A percentile compares a stretch with the other conserved stretches of the same genome.
These are phyloP conservation scores for Hippopotamyrus pictus DNA, from an alignment of 2,797 vertebrate species.

Conservation along the genomic window DNA sequence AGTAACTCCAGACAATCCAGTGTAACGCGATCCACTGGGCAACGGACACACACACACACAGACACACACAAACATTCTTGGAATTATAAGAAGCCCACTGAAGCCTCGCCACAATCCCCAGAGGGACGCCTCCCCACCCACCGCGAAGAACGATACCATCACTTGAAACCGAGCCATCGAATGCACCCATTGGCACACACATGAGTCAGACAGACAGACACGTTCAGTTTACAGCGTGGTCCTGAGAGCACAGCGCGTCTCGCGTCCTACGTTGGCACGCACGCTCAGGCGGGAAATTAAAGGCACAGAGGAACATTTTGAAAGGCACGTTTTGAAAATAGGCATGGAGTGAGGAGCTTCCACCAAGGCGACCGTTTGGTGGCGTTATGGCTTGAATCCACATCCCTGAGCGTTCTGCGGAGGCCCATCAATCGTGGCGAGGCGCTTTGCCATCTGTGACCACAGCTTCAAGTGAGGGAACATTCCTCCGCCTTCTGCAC, in stretches of 20 bases:
- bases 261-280: not conserved
- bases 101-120: slow-evolving; percentile 7
- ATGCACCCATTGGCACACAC: not conserved
- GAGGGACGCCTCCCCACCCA: not conserved
- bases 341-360: not conserved
- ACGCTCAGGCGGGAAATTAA: not conserved
- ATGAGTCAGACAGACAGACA: not conserved
- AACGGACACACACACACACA: not conserved
- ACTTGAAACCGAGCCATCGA: slow-evolving; percentile 6
- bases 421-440: not conserved
- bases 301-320: not conserved
- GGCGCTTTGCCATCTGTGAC: not conserved
- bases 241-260: not conserved
- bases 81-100: not conserved
- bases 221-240: not conserved
- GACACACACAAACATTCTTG: not conserved
- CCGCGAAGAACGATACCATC: slow-evolving; percentile 24
- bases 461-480: slow-evolving; percentile 4
- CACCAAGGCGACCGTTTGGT: not conserved
- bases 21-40: not conserved
- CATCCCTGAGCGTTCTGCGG: slow-evolving; percentile 5
- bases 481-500: slow-evolving; percentile 1
- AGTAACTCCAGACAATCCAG: slow-evolving; percentile 18
- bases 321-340: not conserved
- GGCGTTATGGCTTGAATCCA: not conserved